Evolutionary conservation across 2,797 vertebrate species (phyloP).

Genomic region (Chanos chanos): DNA sequence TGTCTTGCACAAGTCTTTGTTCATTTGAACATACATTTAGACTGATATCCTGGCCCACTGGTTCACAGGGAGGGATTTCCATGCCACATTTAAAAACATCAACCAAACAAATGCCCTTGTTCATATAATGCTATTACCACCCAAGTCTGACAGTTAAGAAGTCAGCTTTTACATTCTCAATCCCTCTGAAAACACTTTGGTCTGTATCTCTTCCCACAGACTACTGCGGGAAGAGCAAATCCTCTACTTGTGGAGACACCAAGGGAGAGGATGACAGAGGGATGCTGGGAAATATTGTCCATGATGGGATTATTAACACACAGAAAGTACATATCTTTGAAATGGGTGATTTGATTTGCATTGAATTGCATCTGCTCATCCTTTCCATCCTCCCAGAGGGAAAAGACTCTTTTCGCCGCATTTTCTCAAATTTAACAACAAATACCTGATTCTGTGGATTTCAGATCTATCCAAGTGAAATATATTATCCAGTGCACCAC

Average conservation of each 20-base stretch:
- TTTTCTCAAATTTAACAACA: neutral
- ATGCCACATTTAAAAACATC: no score
- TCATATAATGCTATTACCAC: no score
- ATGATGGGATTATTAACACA: neutral
- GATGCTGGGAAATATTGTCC: neutral
- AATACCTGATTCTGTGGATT: neutral
- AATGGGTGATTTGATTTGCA: neutral
- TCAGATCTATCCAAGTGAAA: neutral
- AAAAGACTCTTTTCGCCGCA: neutral
- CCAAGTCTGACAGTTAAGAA: no score
- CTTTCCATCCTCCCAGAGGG: neutral
- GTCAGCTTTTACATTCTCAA: no score
- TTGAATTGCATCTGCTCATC: neutral
- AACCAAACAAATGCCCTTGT: no score
- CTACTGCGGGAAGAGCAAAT: neutral
- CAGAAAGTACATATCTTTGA: neutral
- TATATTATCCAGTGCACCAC: neutral
- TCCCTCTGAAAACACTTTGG: no score
- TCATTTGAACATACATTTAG: no score
- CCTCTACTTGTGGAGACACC: conserved; percentile 1
- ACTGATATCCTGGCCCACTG: no score
- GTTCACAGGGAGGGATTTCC: no score
- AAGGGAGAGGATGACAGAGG: neutral
- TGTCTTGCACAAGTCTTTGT: no score
- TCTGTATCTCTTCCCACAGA: conserved; percentile 13